Evolutionary conservation across 1,140 invertebrate genomes (phyloP).

Genomic region (Cryptotermes secundus): DNA sequence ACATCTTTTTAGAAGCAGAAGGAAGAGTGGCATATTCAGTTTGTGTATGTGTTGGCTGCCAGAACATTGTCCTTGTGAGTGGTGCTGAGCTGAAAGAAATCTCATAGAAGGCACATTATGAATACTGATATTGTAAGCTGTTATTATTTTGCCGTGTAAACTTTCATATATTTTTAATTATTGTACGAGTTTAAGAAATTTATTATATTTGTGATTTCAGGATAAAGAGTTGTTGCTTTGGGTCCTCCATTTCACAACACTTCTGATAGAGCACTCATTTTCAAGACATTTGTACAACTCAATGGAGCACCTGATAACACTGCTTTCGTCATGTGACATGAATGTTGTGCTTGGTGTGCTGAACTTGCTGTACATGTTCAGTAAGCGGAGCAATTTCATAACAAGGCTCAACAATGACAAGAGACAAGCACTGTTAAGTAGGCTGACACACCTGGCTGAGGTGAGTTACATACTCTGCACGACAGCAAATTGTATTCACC

Average conservation of each 20-base stretch:
- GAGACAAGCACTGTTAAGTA: slow-evolving; percentile 69
- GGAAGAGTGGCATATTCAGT: too few relatives aligned
- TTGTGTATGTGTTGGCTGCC: too few relatives aligned
- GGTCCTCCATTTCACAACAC: slow-evolving; percentile 80
- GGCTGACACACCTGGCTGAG: slow-evolving; percentile 80
- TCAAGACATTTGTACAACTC: slow-evolving; percentile 89
- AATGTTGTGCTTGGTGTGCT: slow-evolving; percentile 83
- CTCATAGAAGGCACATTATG: too few relatives aligned
- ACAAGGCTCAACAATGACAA: slow-evolving; percentile 74
- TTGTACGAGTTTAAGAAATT: neutral
- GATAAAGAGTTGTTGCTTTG: slow-evolving; percentile 74
- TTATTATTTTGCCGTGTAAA: too few relatives aligned
- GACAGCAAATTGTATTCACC: slow-evolving; percentile 29
- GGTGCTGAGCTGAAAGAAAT: too few relatives aligned
- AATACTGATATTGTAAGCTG: too few relatives aligned
- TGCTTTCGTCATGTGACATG: slow-evolving; percentile 84
- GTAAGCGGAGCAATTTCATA: slow-evolving; percentile 89
- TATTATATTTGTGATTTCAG: slow-evolving; percentile 50
- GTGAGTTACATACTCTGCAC: slow-evolving; percentile 48
- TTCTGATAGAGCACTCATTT: slow-evolving; percentile 89
- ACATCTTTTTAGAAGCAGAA: too few relatives aligned
- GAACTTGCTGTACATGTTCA: slow-evolving; percentile 89
- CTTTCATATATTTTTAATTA: too few relatives aligned
- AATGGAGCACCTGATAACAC: slow-evolving; percentile 83
- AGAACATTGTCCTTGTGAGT: too few relatives aligned